These are phyloP conservation scores for Melanotaenia nigrans DNA, from an alignment of 2,797 vertebrate species.

Conservation along the genomic window DNA sequence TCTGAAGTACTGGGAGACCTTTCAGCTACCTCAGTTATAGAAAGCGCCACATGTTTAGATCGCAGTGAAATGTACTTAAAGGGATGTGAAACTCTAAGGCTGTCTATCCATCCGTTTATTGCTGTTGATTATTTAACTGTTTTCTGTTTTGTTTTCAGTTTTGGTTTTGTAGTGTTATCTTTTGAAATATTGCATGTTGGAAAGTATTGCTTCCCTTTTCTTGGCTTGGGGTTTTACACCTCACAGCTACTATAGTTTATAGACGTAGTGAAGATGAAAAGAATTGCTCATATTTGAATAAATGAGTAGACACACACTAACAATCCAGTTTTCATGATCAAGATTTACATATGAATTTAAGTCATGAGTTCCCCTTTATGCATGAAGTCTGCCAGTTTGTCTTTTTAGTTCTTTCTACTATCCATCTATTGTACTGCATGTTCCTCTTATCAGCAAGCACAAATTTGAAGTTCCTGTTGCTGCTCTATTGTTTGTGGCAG, in stretches of 20 bases:
- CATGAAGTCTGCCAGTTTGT: not conserved
- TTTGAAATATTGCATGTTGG: not conserved
- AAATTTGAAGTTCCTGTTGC: constrained; percentile 56
- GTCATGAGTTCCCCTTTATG: not conserved
- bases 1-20: not conserved
- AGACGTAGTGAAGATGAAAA: not conserved
- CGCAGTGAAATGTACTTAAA: not conserved
- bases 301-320: not conserved
- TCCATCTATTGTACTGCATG: constrained; percentile 6
- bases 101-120: no score
- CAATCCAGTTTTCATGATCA: not conserved
- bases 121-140: not conserved
- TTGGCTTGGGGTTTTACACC: not conserved
- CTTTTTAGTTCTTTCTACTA: constrained; percentile 10
- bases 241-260: not conserved
- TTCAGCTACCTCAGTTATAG: not conserved
- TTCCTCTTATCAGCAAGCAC: constrained; percentile 51
- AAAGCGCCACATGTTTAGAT: not conserved
- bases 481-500: constrained; percentile 17
- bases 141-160: not conserved
- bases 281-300: not conserved
- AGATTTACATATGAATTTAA: not conserved
- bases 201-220: not conserved
- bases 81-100: not conserved
- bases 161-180: not conserved